Evolutionary conservation across 2,113 vertebrate species (phyloP).

Genomic region (Cichladusa arquata): DNA sequence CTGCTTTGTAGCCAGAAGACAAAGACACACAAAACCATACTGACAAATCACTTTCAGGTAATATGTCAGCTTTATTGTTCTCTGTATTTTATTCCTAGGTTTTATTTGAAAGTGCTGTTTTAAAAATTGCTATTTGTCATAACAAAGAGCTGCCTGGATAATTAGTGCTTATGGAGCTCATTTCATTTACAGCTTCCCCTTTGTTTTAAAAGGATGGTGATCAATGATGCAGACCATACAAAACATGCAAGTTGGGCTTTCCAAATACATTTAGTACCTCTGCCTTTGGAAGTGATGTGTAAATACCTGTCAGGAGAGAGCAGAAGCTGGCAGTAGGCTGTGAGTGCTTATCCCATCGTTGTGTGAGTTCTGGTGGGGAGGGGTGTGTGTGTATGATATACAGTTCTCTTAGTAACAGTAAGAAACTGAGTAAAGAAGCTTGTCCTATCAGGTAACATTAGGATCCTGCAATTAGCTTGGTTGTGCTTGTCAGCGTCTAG

Average conservation of each 20-base stretch:
- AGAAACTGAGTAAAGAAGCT: neutral
- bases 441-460: neutral
- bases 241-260: neutral
- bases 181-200: neutral
- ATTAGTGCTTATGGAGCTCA: neutral
- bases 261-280: neutral
- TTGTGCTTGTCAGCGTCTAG: neutral
- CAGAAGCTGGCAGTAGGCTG: neutral
- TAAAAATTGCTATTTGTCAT: neutral
- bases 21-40: slow-evolving; percentile 62
- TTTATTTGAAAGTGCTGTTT: neutral
- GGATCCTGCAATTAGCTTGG: neutral
- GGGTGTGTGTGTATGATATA: neutral
- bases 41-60: slow-evolving; percentile 72
- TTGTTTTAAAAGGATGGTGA: neutral
- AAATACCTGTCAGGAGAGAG: neutral
- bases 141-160: neutral
- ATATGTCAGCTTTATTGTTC: neutral
- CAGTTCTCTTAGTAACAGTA: neutral
- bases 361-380: neutral
- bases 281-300: neutral
- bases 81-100: neutral
- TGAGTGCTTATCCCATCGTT: neutral
- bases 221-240: neutral
- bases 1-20: slow-evolving; percentile 76